Evolutionary conservation across 2,797 vertebrate genomes (phyloP), one percentile per base, ranked within the genome.

Genomic region (Sardinella longiceps): DNA sequence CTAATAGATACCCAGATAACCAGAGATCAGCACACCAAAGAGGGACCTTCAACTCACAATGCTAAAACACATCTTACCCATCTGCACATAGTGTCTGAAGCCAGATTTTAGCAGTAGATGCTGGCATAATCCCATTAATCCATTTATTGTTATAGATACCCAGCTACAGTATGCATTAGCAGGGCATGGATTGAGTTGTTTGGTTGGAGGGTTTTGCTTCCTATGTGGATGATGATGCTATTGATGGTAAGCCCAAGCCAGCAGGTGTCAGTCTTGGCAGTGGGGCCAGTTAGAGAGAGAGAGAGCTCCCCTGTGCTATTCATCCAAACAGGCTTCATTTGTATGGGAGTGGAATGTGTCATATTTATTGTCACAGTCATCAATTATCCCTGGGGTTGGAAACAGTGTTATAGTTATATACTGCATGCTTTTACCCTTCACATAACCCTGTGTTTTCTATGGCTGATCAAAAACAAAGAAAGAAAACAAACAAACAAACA

Each of bases 251-350:
- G 25, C 3, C 56, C 56, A 60, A 25, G 56, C 56, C 56, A 60
- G 56, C 37, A 66, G 60, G 60, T 77, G 70, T 77, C 70, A 20
- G 70, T 77, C 37, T 77, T 77, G 6, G 39, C 37, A 43, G 33
- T 77, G 33, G 1, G 33, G 70, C 33, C 6, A 14, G 10, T 43
- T 1, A 20, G 9, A 5, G 28, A n/a, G n/a, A n/a, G n/a, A n/a
- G n/a, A 30, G 14, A 1, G n/a, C 28, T 66, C 28, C 2, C 30
- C 60, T 66, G 25, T 30, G 28, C 10, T 30, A 70, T 18, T 70
- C 63, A 43, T 77, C 20, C 37, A 43, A 10, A 5, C 70, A 43
- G 33, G 33, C 33, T 39, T 77, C 70, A 23, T 77, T 77, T 43
- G 20, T 39, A 20, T 43, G 70, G 23, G 23, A 77, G 20, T 10